A percentile compares a stretch with the other conserved stretches of the same genome.
These are phyloP conservation scores for Cydia amplana DNA, from an alignment of 1,140 invertebrate genomes.

Conservation along the genomic window DNA sequence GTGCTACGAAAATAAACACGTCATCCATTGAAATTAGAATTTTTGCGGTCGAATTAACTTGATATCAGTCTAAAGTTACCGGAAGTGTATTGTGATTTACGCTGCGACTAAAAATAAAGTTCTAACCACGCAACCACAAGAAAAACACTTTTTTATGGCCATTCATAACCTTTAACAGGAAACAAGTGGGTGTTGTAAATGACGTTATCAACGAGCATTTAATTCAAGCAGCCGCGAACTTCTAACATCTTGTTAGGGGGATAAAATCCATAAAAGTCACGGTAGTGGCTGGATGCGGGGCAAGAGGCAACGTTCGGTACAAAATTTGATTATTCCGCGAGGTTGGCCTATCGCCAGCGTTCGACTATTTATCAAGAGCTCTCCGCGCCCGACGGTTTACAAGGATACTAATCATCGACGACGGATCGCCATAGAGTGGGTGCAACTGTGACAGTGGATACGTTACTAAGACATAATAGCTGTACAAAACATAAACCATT, in stretches of 20 bases:
- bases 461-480: neutral
- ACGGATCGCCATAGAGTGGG: conserved; percentile 53
- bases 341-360: conserved; percentile 76
- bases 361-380: conserved; percentile 75
- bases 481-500: neutral
- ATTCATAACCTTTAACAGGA: conserved; percentile 52
- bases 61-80: conserved; percentile 18
- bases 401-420: conserved; percentile 74
- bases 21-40: conserved; percentile 46
- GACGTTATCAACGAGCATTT: conserved; percentile 75
- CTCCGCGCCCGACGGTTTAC: conserved; percentile 66
- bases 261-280: conserved; percentile 77
- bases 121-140: neutral
- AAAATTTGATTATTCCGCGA: conserved; percentile 78
- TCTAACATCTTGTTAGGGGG: conserved; percentile 74
- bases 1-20: conserved; percentile 67
- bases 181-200: conserved; percentile 57
- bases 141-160: conserved; percentile 14
- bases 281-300: conserved; percentile 56
- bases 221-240: conserved; percentile 73
- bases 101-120: conserved; percentile 13
- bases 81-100: conserved; percentile 16
- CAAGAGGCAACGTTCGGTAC: conserved; percentile 63
- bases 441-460: conserved; percentile 32
- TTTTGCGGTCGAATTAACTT: conserved; percentile 27